Evolutionary conservation across 2,888 invertebrate genomes (phyloP).

Genomic region (Brachyopa scutellaris): DNA sequence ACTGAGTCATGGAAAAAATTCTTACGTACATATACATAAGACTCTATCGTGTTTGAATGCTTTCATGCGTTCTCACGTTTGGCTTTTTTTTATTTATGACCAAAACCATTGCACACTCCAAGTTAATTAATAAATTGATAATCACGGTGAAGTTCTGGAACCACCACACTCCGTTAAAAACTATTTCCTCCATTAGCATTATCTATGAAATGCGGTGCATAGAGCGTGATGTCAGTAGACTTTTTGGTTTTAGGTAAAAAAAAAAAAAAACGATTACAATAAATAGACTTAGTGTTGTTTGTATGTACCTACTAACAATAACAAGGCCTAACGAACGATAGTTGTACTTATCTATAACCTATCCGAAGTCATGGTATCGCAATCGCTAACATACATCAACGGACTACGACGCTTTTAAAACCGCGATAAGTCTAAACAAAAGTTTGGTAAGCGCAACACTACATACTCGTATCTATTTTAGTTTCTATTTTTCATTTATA

Average conservation of each 20-base stretch:
- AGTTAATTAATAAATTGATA: background rate
- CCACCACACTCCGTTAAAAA: no score
- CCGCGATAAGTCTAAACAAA: slow-evolving; percentile 47
- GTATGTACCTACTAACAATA: no score
- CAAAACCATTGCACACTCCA: background rate
- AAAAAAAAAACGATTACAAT: background rate
- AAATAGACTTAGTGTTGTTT: no score
- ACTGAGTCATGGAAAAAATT: background rate
- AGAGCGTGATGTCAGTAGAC: slow-evolving; percentile 19
- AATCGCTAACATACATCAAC: slow-evolving; percentile 39
- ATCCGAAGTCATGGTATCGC: background rate
- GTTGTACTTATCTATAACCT: slow-evolving; percentile 15
- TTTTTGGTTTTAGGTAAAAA: slow-evolving; percentile 29
- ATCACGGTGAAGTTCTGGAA: background rate
- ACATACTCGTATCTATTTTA: slow-evolving; percentile 6
- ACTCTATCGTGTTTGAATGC: background rate
- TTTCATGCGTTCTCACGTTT: background rate
- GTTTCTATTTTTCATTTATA: background rate
- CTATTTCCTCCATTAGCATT: background rate
- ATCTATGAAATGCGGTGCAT: slow-evolving; percentile 28
- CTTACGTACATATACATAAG: no score
- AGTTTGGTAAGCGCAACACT: slow-evolving; percentile 29
- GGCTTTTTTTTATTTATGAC: background rate
- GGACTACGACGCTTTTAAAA: slow-evolving; percentile 26
- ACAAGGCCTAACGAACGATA: background rate